Conservation (phyloP, 2,797 vertebrate genomes). For the Typhlichthys eigenmanni region DNA sequence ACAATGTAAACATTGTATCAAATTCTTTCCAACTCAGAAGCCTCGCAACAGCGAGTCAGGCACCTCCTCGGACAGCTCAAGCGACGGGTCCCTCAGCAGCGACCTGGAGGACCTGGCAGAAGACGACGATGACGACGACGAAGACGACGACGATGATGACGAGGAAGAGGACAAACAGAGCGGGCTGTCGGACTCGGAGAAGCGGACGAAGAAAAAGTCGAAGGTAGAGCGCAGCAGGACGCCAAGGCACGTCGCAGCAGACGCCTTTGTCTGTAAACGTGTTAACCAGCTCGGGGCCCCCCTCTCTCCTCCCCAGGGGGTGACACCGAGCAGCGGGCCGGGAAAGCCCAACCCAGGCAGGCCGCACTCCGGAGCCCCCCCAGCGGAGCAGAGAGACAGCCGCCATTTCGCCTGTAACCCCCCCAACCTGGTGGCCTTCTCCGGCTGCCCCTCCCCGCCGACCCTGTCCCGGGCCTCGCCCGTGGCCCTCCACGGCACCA, state of each 20-base stretch:
- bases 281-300: neutral
- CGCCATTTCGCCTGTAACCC: slow-evolving; percentile 83
- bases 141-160: slow-evolving; percentile 89
- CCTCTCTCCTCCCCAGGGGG: slow-evolving; percentile 74
- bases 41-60: slow-evolving; percentile 92
- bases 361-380: slow-evolving; percentile 64
- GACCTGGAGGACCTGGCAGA: slow-evolving; percentile 94
- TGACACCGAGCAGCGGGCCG: slow-evolving; percentile 80
- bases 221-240: slow-evolving; percentile 77
- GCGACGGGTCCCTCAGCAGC: slow-evolving; percentile 94
- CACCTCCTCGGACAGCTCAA: slow-evolving; percentile 92
- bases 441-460: slow-evolving; percentile 82
- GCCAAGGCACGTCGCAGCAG: too few species aligned
- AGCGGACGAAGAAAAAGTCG: slow-evolving; percentile 85
- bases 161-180: slow-evolving; percentile 91
- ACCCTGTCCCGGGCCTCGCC: slow-evolving; percentile 87
- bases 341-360: slow-evolving; percentile 76
- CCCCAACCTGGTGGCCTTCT: slow-evolving; percentile 84
- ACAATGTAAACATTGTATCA: neutral
- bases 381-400: slow-evolving; percentile 79
- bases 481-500: slow-evolving; percentile 87
- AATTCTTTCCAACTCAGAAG: slow-evolving; percentile 75
- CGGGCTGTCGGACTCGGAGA: slow-evolving; percentile 84
- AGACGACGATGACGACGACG: slow-evolving; percentile 89
- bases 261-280: too few species aligned